Percentiles rank a stretch among this genome's conserved stretches.
Conservation (phyloP, 2,797 vertebrate species). For the Eupleurogrammus muticus region DNA sequence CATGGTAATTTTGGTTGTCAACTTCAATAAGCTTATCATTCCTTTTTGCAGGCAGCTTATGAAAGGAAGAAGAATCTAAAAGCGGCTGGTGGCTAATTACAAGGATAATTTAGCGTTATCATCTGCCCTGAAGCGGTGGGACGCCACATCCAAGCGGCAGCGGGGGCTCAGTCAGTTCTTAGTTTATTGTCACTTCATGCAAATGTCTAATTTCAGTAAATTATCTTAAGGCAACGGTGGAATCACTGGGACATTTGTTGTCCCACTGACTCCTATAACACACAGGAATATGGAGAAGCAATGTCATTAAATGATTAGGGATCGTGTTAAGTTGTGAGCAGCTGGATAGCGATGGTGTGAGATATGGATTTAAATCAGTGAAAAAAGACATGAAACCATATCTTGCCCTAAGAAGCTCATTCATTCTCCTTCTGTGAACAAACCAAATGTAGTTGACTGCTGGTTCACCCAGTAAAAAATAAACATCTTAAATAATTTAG, state of each 20-base stretch:
- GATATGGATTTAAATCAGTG: background rate
- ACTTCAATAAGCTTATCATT: background rate
- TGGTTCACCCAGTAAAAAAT: background rate
- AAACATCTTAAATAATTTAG: background rate
- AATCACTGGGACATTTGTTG: conserved; percentile 27
- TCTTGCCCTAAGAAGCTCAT: background rate
- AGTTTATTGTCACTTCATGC: background rate
- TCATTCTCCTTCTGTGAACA: background rate
- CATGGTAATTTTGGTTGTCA: background rate
- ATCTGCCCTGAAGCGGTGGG: background rate
- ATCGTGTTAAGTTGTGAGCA: conserved; percentile 32
- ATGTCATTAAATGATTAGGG: conserved; percentile 10
- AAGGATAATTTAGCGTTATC: background rate
- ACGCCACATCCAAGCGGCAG: no score
- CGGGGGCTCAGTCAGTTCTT: background rate
- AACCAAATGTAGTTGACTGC: background rate
- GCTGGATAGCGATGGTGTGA: background rate
- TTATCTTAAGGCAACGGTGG: conserved; percentile 22
- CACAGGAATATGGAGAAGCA: conserved; percentile 23
- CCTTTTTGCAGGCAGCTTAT: background rate
- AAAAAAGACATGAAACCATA: background rate
- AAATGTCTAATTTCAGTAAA: conserved; percentile 28
- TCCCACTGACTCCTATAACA: conserved; percentile 13
- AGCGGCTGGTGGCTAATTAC: background rate
- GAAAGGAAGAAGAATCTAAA: background rate